phyloP scores from a whole-genome alignment of 2,888 invertebrate genomes.

The Drosophila subquinaria region DNA sequence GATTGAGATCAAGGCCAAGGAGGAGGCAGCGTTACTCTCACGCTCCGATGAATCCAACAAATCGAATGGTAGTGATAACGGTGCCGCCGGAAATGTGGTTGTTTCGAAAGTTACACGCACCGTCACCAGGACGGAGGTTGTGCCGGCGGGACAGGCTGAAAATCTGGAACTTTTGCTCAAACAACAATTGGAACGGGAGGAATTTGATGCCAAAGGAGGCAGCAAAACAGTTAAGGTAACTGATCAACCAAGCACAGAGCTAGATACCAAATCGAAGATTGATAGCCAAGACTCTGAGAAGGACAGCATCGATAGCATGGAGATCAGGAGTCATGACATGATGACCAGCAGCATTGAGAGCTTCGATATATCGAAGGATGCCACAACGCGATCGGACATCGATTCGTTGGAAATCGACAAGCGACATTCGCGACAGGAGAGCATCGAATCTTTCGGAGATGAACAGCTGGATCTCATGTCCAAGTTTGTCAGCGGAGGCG shows the following conservation, averaged over 20 bases:
- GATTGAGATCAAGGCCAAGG: conserved; percentile 93
- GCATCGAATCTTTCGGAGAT: conserved; percentile 84
- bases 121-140: conserved; percentile 77
- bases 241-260: conserved; percentile 88
- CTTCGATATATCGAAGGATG: conserved; percentile 85
- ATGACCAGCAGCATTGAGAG: conserved; percentile 88
- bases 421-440: conserved; percentile 83
- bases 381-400: conserved; percentile 83
- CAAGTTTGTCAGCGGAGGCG: conserved; percentile 66
- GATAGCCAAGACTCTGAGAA: conserved; percentile 86
- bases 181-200: conserved; percentile 83
- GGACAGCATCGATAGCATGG: conserved; percentile 90
- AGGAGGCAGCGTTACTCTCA: conserved; percentile 92
- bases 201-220: conserved; percentile 85
- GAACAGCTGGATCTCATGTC: conserved; percentile 78
- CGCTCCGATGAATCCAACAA: conserved; percentile 86
- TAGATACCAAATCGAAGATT: conserved; percentile 85
- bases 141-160: conserved; percentile 66
- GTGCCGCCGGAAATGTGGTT: conserved; percentile 68
- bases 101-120: conserved; percentile 76
- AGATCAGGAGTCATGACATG: conserved; percentile 87
- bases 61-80: conserved; percentile 83
- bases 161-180: conserved; percentile 84
- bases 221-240: conserved; percentile 87
- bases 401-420: conserved; percentile 84